Evolutionary conservation across 2,888 invertebrate species (phyloP).

Genomic region (Acanthosepion esculentum): DNA sequence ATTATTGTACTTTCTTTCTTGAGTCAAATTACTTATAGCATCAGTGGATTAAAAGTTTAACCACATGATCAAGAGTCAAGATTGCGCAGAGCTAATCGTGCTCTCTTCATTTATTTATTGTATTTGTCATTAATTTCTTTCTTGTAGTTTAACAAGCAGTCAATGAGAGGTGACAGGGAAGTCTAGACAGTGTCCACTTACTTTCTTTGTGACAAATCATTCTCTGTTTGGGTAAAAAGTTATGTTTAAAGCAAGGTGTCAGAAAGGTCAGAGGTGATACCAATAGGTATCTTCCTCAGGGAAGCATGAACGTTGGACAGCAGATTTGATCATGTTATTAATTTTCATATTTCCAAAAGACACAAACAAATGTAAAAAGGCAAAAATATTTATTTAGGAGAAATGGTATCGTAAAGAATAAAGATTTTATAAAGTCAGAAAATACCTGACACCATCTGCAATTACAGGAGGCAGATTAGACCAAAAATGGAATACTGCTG

Average conservation of each 20-base stretch:
- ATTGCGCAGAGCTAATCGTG: not conserved
- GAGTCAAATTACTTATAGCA: not conserved
- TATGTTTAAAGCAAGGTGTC: not conserved
- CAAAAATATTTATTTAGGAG: not conserved
- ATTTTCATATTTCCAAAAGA: not conserved
- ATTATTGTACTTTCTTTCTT: too few relatives aligned
- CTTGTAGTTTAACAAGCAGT: not conserved
- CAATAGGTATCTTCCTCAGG: not conserved
- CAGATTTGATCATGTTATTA: not conserved
- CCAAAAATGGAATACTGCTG: too few relatives aligned
- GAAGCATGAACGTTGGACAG: not conserved
- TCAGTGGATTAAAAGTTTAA: not conserved
- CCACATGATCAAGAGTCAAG: not conserved
- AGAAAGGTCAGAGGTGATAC: not conserved
- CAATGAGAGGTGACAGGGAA: not conserved
- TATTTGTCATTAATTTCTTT: not conserved
- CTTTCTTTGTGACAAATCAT: not conserved
- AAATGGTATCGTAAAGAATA: not conserved
- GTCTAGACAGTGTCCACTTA: slow-evolving; percentile 8
- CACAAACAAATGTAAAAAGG: not conserved
- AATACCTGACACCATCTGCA: too few relatives aligned
- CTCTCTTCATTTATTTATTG: not conserved
- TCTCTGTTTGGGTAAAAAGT: not conserved
- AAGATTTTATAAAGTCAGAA: not conserved
- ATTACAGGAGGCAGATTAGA: too few relatives aligned